Base-by-base conservation (phyloP, 2,888 invertebrate genomes). In the Spodoptera littoralis region DNA sequence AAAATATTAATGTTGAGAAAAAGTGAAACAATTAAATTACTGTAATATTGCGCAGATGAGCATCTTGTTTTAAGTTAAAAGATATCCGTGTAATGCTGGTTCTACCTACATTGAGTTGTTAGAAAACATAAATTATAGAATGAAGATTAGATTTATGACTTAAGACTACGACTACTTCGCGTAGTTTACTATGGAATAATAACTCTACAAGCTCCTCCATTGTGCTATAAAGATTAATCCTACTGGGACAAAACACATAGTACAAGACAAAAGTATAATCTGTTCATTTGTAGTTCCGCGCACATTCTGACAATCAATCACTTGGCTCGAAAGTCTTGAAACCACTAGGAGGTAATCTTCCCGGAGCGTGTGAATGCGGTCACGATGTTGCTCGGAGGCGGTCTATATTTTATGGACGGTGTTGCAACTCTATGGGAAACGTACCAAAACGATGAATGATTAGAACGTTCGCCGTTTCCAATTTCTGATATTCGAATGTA, bases 321-420 rank as follows among this genome's bases (percentile, higher is more conserved):
- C 89, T 69, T 87, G 70, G 85, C 82, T 84, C 85, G 88, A 85
- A 88, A 86, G 73, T 85, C 83, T 85, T 87, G 88, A 85, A 88
- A 86, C 88, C 84, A 84, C 87, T 87, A 83, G 87, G 87, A 87
- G 81, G 89, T 90, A 90, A 91, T 89, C 89, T 89, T 76, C 88
- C 82, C 76, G 82, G 72, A 89, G 81, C 93, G 93, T 94, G 93
- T 90, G 93, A 94, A 94, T 83, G 92, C 92, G 92, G 92, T 90
- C 93, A 90, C 87, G 82, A 83, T 73, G 75, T 79, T 70, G 81
- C 73, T 80, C 62, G 66, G 64, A 79, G 78, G 72, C 85, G 87
- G 84, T 89, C 88, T 88, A 90, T 89, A 90, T 91, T 89, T 89
- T 90, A 90, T 88, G 84, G 80, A 79, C 80, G 79, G 83, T 88